Conservation (phyloP, 2,888 invertebrate genomes). For the Chalcosyrphus nemorum region DNA sequence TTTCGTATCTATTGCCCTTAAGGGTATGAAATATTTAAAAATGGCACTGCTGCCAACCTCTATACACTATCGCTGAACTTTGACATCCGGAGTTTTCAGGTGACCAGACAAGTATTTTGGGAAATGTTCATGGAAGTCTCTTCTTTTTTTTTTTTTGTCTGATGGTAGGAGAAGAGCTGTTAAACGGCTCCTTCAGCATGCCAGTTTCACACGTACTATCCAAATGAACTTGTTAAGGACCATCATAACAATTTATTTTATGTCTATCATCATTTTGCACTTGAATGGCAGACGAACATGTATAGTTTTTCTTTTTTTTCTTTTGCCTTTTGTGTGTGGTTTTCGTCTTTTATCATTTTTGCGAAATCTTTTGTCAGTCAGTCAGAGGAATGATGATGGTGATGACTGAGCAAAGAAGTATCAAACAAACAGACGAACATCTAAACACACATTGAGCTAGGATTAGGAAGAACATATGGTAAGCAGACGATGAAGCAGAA, state of each 20-base stretch:
- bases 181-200: constrained; percentile 41
- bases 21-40: constrained; percentile 44
- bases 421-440: constrained; percentile 3
- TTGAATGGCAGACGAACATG: constrained; percentile 74
- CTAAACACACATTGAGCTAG: constrained; percentile 41
- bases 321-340: neutral
- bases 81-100: constrained; percentile 60
- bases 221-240: constrained; percentile 75
- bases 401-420: constrained; percentile 30
- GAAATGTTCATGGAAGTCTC: constrained; percentile 29
- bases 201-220: constrained; percentile 59
- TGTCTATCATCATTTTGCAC: constrained; percentile 76
- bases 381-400: constrained; percentile 32
- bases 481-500: constrained; percentile 41
- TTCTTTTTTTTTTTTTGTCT: no score
- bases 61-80: constrained; percentile 61
- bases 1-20: neutral
- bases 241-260: constrained; percentile 75
- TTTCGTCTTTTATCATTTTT: constrained; percentile 52
- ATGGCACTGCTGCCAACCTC: constrained; percentile 1
- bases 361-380: constrained; percentile 64
- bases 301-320: neutral
- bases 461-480: constrained; percentile 57
- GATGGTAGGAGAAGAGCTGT: neutral
- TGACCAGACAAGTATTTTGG: constrained; percentile 60